Base-by-base conservation (phyloP, 2,113 vertebrate genomes). In the Brachyhypopomus gauderio region DNA sequence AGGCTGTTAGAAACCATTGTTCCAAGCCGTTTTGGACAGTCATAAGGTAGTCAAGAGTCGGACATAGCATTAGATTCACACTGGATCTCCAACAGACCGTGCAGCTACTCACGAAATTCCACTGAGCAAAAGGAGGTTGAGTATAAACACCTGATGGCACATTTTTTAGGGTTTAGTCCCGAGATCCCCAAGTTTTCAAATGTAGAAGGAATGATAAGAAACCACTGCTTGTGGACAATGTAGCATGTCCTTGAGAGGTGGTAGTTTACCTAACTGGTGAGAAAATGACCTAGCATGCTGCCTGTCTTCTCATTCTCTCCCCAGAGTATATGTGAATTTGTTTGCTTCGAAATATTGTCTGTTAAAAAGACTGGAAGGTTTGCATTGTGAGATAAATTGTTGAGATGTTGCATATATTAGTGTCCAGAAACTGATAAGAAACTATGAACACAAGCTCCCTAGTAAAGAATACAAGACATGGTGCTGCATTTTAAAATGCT, bases 231-330 rank as follows among this genome's bases (percentile, higher is more conserved):
- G 63, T 14, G 55, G 52, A 4, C 12, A 70, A 38, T n/a, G 19
- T 52, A 30, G 48, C 62, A 67, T 16, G 63, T 77, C 63, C 62
- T 77, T 56, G 27, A 77, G 20, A 77, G 63, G 23, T 11, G 38
- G 38, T 23, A 77, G 64, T 20, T 69, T 78, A 27, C 22, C 38
- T 48, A n/a, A n/a, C 14, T 70, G 7, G 3, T 30, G 25, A 67
- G 45, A 52, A 67, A 27, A 23, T 11, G 63, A 77, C 64, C 27
- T 5, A 2, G 30, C n/a, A 8, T 20, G 30, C 17, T 22, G 23
- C 34, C 62, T 52, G 48, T 30, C 9, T 19, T 64, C 36, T 25
- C 12, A 1, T 52, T 38, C 9, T n/a, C 62, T 64, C 34, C 45
- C 27, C 30, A 17, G 16, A 70, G 12, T 34, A 19, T 56, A 78